Percentiles rank a stretch among this genome's conserved stretches.
Evolutionary conservation across 2,888 invertebrate species (phyloP).

Genomic region (Oeneis ivallda): DNA sequence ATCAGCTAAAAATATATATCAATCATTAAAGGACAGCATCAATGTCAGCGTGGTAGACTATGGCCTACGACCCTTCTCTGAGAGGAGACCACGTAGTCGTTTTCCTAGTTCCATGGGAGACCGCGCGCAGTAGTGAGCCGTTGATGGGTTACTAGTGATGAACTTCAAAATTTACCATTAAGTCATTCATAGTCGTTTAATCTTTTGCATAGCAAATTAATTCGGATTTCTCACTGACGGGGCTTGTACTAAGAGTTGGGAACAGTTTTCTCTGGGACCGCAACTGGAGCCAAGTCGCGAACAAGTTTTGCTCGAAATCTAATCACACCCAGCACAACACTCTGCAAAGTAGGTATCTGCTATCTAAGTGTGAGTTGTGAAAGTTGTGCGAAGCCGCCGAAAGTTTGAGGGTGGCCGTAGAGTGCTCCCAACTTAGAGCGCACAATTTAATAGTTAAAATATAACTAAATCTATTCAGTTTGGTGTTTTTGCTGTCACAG

Average conservation of each 20-base stretch:
- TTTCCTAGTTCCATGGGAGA: too few relatives aligned
- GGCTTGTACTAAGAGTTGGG: constrained; percentile 17
- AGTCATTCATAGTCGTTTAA: background rate
- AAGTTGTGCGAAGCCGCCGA: constrained; percentile 12
- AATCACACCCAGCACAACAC: constrained; percentile 19
- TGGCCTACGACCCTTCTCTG: too few relatives aligned
- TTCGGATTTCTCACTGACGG: constrained; percentile 9
- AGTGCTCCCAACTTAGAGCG: background rate
- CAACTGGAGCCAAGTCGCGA: constrained; percentile 16
- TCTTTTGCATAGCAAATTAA: constrained; percentile 15
- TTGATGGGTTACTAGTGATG: too few relatives aligned
- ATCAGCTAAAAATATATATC: too few relatives aligned
- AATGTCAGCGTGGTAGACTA: too few relatives aligned
- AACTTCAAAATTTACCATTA: too few relatives aligned
- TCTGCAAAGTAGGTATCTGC: constrained; percentile 15
- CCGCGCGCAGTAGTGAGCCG: too few relatives aligned
- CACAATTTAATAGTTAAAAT: background rate
- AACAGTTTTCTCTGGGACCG: constrained; percentile 16
- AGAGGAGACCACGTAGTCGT: too few relatives aligned
- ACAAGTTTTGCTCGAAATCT: constrained; percentile 20
- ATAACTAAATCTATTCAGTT: too few relatives aligned
- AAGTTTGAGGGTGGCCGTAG: constrained; percentile 4
- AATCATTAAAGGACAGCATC: too few relatives aligned
- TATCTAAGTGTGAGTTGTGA: constrained; percentile 15
- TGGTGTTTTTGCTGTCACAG: too few relatives aligned